Conservation (phyloP, 92 coral and sea anemone species). For the Chrysogorgia sp. region DNA sequence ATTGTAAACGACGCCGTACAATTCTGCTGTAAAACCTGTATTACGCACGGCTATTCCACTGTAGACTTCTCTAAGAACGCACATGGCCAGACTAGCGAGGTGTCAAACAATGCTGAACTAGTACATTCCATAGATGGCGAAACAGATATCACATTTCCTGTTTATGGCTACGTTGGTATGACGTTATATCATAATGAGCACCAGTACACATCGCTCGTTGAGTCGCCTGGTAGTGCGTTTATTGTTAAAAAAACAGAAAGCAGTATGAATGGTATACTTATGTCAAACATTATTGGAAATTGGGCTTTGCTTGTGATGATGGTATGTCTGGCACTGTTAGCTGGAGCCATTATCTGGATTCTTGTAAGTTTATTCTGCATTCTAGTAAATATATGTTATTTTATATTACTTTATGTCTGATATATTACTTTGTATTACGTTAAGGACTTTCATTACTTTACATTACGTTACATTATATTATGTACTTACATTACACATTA, state of each 20-base stretch:
- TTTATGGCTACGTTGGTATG: constrained; percentile 63
- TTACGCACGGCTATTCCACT: constrained; percentile 64
- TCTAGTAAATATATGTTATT: too few species aligned
- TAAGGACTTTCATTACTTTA: not conserved
- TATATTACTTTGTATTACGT: not conserved
- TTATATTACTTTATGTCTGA: not conserved
- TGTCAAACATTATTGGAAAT: constrained; percentile 53
- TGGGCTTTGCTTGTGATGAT: constrained; percentile 73
- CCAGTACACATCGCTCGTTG: constrained; percentile 65
- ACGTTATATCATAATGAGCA: constrained; percentile 61
- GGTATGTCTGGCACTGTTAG: constrained; percentile 60
- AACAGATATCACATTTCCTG: constrained; percentile 79
- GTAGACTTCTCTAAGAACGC: constrained; percentile 74
- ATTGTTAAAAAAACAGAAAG: constrained; percentile 63
- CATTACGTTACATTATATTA: not conserved
- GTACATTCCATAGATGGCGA: constrained; percentile 48
- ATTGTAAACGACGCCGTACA: constrained; percentile 68
- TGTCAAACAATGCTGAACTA: constrained; percentile 50
- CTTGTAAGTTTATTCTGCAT: constrained; percentile 60
- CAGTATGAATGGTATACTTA: constrained; percentile 42
- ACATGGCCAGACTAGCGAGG: constrained; percentile 55
- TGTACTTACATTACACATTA: not conserved
- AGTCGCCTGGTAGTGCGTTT: constrained; percentile 80
- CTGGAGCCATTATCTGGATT: constrained; percentile 74
- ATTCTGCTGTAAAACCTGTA: constrained; percentile 72